phyloP scores from a whole-genome alignment of 2,797 vertebrate species.

The Hippopotamyrus pictus region DNA sequence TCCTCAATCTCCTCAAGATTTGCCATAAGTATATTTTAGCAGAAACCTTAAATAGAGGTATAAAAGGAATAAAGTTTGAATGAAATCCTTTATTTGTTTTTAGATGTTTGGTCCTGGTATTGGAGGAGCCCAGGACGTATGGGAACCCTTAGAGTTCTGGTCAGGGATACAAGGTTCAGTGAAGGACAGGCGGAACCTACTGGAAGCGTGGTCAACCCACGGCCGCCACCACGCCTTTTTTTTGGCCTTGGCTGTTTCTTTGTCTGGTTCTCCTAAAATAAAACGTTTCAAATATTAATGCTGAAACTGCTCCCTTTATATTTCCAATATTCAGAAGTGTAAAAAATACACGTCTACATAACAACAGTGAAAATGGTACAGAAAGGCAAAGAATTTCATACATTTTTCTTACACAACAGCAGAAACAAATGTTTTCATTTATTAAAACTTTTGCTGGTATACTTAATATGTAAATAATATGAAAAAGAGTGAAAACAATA shows the following conservation, averaged over 20 bases:
- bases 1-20: not conserved
- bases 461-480: not conserved
- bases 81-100: not conserved
- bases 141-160: slow-evolving; percentile 82
- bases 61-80: slow-evolving; percentile 60
- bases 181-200: slow-evolving; percentile 93
- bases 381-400: slow-evolving; percentile 1
- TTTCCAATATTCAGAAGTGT: not conserved
- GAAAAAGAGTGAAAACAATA: not conserved
- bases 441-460: not conserved
- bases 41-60: slow-evolving; percentile 63
- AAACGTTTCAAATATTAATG: slow-evolving; percentile 90
- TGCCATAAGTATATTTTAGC: not conserved
- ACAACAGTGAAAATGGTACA: not conserved
- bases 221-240: slow-evolving; percentile 99
- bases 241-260: slow-evolving; percentile 98
- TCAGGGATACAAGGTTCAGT: slow-evolving; percentile 98
- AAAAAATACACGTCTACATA: not conserved
- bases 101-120: slow-evolving; percentile 36
- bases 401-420: slow-evolving; percentile 2
- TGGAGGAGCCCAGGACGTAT: slow-evolving; percentile 61
- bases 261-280: slow-evolving; percentile 99
- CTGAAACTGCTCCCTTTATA: slow-evolving; percentile 38
- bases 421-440: not conserved
- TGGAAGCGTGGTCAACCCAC: slow-evolving; percentile 99